These are phyloP conservation scores for Nomada hirtipes DNA, from an alignment of 2,888 invertebrate genomes.

Conservation along the genomic window DNA sequence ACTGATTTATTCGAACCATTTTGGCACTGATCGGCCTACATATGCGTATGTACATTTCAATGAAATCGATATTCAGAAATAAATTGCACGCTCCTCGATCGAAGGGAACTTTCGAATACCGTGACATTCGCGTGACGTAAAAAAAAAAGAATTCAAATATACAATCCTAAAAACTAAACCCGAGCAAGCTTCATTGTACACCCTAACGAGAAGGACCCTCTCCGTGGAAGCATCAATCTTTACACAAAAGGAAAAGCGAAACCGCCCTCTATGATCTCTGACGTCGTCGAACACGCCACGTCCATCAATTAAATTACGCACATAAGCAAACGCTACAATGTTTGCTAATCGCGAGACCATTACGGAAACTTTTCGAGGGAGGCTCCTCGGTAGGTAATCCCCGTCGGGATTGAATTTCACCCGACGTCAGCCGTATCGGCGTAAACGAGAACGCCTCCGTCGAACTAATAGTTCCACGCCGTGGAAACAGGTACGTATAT, in stretches of 20 bases:
- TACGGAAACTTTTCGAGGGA: conserved; percentile 45
- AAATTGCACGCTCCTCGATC: neutral
- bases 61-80: neutral
- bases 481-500: conserved; percentile 8
- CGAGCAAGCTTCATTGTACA: too few relatives aligned
- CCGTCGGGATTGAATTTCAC: conserved; percentile 47
- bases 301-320: conserved; percentile 49
- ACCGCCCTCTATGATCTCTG: neutral
- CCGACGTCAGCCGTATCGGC: conserved; percentile 35
- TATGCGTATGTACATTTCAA: too few relatives aligned
- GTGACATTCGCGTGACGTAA: neutral
- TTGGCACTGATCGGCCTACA: neutral
- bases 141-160: neutral
- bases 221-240: conserved; percentile 7
- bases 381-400: conserved; percentile 26
- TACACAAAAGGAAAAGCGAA: neutral
- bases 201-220: neutral
- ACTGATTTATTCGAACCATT: conserved; percentile 8
- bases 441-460: conserved; percentile 16
- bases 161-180: neutral
- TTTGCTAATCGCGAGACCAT: conserved; percentile 52
- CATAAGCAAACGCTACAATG: conserved; percentile 39
- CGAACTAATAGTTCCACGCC: conserved; percentile 47
- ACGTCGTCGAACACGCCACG: conserved; percentile 6
- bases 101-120: neutral